These are phyloP conservation scores for Drosophila leontia DNA, from an alignment of 1,140 invertebrate genomes.

Conservation along the genomic window DNA sequence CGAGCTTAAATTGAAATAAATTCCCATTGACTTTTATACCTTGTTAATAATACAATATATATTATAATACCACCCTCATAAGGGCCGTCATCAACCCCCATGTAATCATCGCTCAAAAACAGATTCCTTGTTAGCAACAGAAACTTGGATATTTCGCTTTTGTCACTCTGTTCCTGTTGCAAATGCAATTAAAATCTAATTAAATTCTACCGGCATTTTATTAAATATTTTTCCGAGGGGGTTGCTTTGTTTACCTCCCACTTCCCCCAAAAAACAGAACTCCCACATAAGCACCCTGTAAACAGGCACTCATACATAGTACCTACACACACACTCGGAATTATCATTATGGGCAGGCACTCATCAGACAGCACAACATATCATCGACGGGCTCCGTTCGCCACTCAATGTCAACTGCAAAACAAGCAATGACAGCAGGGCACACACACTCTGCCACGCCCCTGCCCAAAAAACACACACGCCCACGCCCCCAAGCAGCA, in stretches of 20 bases:
- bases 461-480: constrained; percentile 13
- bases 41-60: constrained; percentile 45
- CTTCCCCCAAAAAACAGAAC: constrained; percentile 11
- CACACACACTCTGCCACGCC: constrained; percentile 58
- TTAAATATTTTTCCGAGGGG: constrained; percentile 62
- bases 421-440: constrained; percentile 77
- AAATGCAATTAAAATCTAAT: constrained; percentile 82
- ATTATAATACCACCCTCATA: constrained; percentile 47
- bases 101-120: constrained; percentile 45
- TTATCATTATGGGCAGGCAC: constrained; percentile 56
- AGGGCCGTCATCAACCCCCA: constrained; percentile 13
- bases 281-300: constrained; percentile 69
- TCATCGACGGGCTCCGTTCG: constrained; percentile 66
- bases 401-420: constrained; percentile 81
- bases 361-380: constrained; percentile 72
- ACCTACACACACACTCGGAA: constrained; percentile 51
- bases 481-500: constrained; percentile 21
- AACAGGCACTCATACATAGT: constrained; percentile 76
- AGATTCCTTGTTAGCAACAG: constrained; percentile 38
- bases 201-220: constrained; percentile 80
- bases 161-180: constrained; percentile 44
- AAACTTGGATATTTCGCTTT: constrained; percentile 12
- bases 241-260: background rate
- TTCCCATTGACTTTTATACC: constrained; percentile 24
- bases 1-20: constrained; percentile 19